Evolutionary conservation across 2,888 invertebrate species (phyloP).

Genomic region (Escarpia spicata): DNA sequence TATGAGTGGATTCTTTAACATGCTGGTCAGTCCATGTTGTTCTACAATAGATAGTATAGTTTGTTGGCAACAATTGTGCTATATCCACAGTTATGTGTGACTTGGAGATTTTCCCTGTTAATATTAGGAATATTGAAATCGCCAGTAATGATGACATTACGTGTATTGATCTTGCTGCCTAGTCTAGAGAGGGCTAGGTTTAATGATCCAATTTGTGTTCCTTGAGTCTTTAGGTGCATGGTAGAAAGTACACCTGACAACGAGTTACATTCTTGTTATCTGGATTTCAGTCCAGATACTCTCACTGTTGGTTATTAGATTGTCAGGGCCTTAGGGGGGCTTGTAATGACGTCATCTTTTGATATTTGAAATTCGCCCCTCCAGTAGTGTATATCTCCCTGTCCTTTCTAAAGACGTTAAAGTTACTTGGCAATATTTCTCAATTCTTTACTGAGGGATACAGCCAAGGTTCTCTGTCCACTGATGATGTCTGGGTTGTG

Average conservation of each 20-base stretch:
- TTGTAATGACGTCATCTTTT: background rate
- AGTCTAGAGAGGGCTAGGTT: background rate
- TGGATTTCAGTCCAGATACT: background rate
- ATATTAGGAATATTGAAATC: too few species aligned
- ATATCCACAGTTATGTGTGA: background rate
- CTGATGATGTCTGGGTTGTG: background rate
- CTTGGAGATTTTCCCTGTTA: too few species aligned
- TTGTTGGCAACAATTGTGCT: background rate
- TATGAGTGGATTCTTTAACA: background rate
- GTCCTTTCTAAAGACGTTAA: background rate
- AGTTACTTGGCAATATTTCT: background rate
- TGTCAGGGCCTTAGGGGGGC: background rate
- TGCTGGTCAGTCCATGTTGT: background rate
- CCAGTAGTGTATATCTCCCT: background rate
- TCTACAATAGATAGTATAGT: background rate
- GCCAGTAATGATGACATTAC: too few species aligned
- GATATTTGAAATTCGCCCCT: background rate
- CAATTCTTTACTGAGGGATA: background rate
- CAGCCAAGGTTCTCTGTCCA: background rate
- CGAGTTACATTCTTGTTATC: background rate
- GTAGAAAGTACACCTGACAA: background rate
- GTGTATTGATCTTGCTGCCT: too few species aligned
- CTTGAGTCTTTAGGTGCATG: background rate
- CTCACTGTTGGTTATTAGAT: background rate
- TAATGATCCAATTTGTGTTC: background rate